Percentiles rank a stretch among this genome's conserved stretches.
Evolutionary conservation across 2,113 vertebrate species (phyloP).

Genomic region (Cryptoleucopteryx plumbea): DNA sequence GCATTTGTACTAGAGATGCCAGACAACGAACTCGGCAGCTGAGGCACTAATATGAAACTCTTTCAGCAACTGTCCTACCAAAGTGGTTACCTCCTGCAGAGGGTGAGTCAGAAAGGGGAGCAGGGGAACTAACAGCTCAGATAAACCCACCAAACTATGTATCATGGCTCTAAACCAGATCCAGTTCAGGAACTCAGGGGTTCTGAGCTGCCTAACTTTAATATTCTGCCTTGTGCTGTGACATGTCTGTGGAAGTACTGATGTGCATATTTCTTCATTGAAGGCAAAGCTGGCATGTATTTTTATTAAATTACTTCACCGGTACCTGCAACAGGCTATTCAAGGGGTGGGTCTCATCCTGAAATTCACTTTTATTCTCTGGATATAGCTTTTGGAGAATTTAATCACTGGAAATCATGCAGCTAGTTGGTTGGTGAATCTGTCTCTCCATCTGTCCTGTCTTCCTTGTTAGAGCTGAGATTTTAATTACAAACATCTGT

Average conservation of each 20-base stretch:
- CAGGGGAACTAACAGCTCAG: neutral
- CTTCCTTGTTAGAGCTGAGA: conserved; percentile 42
- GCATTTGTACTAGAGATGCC: neutral
- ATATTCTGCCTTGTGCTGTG: neutral
- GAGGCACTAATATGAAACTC: neutral
- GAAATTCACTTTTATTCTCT: neutral
- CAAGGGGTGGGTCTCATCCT: neutral
- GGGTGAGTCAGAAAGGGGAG: neutral
- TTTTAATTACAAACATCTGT: conserved; percentile 59
- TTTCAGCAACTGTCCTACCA: neutral
- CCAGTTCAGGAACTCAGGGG: neutral
- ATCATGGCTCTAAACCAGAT: neutral
- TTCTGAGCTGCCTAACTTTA: neutral
- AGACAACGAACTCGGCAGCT: neutral
- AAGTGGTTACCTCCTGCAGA: neutral
- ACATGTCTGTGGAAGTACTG: neutral
- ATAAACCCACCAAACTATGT: neutral
- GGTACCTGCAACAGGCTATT: neutral
- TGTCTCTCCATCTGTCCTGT: conserved; percentile 45
- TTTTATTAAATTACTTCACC: neutral
- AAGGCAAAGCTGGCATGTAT: neutral
- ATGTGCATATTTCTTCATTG: neutral
- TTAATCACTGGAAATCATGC: neutral
- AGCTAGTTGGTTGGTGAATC: conserved; percentile 33
- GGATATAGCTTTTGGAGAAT: neutral